Evolutionary conservation across 1,140 invertebrate genomes (phyloP), one percentile per base, ranked within the genome.

Genomic region (Odontomachus brunneus): DNA sequence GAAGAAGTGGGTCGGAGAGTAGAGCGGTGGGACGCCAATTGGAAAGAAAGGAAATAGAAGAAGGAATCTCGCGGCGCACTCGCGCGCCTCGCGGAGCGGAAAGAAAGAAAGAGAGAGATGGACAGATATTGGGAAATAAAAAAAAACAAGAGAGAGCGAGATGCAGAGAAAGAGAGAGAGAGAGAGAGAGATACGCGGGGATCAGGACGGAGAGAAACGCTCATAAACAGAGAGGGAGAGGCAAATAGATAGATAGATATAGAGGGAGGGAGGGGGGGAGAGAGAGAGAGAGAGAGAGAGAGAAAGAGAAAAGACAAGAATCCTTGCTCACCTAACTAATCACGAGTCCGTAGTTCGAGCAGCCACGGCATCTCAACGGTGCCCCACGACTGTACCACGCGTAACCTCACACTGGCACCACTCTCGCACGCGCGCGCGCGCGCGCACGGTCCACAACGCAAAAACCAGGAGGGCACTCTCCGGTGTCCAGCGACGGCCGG

Each of bases 321-420:
- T 49, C 19, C 63, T 71, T 53, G 82, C 92, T 93, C 86, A 94
- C 93, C 93, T 92, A 91, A 90, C 93, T 94, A 93, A 91, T 92
- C 92, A 92, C 91, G 89, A 90, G 89, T 93, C 92, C 91, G 91
- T 89, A 89, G 89, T 90, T 90, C 85, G 82, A 89, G 78, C 90
- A 91, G 91, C 91, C 92, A 91, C 92, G 92, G 92, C 93, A 93
- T 94, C 91, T 93, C 93, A 93, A 89, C 92, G 92, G 91, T 92
- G 92, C 88, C 89, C 51, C 85, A 69, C 53, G 33, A 59, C 24
- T 89, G 86, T 86, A 92, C 90, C 88, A 88, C 89, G 87, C 89
- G 88, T 87, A 89, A 89, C 88, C 88, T 90, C 88, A 90, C 90
- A 90, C 84, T 11, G 71, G 29, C 62, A 92, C 89, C 89, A 89